These are phyloP conservation scores for Tachysurus vachellii DNA, from an alignment of 2,113 vertebrate species.

Conservation along the genomic window DNA sequence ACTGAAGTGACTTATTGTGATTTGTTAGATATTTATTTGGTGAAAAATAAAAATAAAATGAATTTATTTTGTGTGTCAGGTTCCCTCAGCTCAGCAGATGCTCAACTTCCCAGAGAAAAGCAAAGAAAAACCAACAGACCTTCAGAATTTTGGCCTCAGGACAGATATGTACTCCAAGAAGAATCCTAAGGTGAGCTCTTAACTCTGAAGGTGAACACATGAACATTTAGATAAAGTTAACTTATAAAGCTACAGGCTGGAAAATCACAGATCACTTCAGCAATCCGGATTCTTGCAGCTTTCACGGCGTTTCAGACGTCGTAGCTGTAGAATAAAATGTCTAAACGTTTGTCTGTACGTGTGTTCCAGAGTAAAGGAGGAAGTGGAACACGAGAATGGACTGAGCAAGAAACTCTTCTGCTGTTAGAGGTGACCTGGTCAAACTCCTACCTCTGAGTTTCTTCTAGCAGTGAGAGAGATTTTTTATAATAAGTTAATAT, in stretches of 20 bases:
- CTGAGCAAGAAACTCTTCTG: slow-evolving; percentile 93
- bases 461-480: neutral
- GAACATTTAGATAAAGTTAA: neutral
- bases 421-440: slow-evolving; percentile 83
- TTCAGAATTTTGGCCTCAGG: slow-evolving; percentile 95
- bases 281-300: too few relatives aligned
- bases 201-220: neutral
- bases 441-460: too few relatives aligned
- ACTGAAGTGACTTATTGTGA: neutral
- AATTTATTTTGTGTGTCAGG: slow-evolving; percentile 61
- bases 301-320: too few relatives aligned
- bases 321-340: neutral
- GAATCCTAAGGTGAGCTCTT: slow-evolving; percentile 79
- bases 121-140: slow-evolving; percentile 90
- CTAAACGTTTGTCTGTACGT: neutral
- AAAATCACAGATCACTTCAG: neutral
- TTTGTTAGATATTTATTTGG: neutral
- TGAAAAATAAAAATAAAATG: neutral
- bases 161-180: slow-evolving; percentile 93
- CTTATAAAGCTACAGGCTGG: neutral
- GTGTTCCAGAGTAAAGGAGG: slow-evolving; percentile 80
- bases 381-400: slow-evolving; percentile 90
- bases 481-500: neutral
- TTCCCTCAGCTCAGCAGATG: slow-evolving; percentile 92
- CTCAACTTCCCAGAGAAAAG: slow-evolving; percentile 88